Evolutionary conservation across 1,140 invertebrate species (phyloP), one percentile per base, ranked within the genome.

Genomic region (Penaeus chinensis): DNA sequence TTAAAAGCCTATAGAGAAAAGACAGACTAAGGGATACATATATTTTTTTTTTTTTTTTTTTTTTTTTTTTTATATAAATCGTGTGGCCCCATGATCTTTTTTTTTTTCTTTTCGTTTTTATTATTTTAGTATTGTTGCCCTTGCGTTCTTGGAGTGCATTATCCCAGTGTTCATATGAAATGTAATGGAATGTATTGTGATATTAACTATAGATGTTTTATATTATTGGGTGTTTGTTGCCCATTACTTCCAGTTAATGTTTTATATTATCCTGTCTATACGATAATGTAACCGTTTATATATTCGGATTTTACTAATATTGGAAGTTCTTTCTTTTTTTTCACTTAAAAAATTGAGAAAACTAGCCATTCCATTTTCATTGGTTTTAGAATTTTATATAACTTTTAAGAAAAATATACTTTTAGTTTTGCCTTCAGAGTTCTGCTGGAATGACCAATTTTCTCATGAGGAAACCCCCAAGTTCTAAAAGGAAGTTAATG

Each of bases 171-270:
- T 66, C 62, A 66, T 54, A 54, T 11, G 54, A 65, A 27, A 47
- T 82, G 81, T 62, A 82, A 69, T 82, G 63, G 47, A 69, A 82
- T 82, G 71, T 37, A 74, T 32, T 82, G 81, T 82, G 81, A 82
- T 82, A 82, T 82, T 82, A 82, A 82, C 32, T 82, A 82, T 82
- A 82, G 63, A 24, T 82, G 22, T 82, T 82, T 79, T 79, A 79
- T 60, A 54, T n/a, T 66, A 47, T 27, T 18, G 62, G 81, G 81
- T 66, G 65, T 69, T 42, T 66, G 65, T 69, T 42, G 47, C 24
- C 42, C 62, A 42, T 69, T 82, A 66, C 8, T 42, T 66, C 7
- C 27, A 47, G 47, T 47, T 74, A 74, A 74, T 66, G 37, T 65
- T 32, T 54, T 80, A 80, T 42, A 74, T 74, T 20, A 32, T 74